phyloP scores from a whole-genome alignment of 2,888 invertebrate species.

The Bimastos eiseni region DNA sequence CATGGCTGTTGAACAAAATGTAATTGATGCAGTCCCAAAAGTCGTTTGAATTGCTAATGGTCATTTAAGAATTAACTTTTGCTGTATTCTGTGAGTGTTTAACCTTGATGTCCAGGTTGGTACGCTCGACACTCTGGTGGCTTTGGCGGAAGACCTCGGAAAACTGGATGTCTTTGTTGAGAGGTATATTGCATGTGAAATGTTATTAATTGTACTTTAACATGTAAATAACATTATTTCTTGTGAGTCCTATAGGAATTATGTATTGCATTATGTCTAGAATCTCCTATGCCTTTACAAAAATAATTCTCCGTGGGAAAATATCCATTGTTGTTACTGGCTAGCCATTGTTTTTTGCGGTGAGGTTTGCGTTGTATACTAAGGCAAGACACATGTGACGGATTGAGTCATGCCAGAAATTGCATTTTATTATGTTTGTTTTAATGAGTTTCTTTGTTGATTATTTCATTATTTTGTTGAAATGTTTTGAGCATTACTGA shows the following conservation, averaged over 20 bases:
- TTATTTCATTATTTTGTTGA: neutral
- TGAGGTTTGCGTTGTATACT: too few relatives aligned
- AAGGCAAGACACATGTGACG: too few relatives aligned
- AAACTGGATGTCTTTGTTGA: constrained; percentile 32
- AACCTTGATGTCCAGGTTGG: constrained; percentile 27
- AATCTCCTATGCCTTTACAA: too few relatives aligned
- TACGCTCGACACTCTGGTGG: constrained; percentile 32
- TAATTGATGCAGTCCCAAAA: neutral
- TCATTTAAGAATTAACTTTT: neutral
- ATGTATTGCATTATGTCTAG: too few relatives aligned
- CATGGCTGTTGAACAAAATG: neutral
- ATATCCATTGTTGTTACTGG: too few relatives aligned
- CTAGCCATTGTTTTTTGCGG: too few relatives aligned
- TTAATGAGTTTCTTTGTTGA: neutral
- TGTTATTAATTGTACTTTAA: neutral
- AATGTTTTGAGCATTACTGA: neutral
- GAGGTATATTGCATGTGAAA: constrained; percentile 15
- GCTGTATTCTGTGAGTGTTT: neutral
- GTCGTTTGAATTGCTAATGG: neutral
- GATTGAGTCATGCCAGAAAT: neutral
- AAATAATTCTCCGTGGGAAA: too few relatives aligned
- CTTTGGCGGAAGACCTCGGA: constrained; percentile 32
- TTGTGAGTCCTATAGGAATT: neutral
- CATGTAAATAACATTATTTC: neutral
- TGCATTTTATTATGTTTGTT: neutral